Percentiles rank a stretch among this genome's conserved stretches.
Conservation (phyloP, 2,888 invertebrate species). For the Steinernema hermaphroditum region DNA sequence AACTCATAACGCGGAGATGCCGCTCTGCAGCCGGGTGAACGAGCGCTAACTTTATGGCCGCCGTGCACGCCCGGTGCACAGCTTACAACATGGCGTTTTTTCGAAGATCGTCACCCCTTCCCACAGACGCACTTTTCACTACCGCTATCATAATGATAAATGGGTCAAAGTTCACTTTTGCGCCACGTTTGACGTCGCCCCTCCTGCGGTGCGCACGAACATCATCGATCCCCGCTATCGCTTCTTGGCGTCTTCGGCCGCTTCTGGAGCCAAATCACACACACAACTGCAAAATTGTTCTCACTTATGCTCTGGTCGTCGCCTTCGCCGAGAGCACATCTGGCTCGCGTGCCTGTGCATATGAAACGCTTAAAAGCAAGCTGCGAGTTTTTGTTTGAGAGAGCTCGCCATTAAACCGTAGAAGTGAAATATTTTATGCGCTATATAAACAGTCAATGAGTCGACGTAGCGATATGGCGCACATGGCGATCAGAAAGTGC, state of each 20-base stretch:
- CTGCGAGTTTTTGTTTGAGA: too few species aligned
- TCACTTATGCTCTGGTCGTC: background rate
- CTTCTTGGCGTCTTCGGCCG: background rate
- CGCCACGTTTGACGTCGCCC: background rate
- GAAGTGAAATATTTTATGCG: too few species aligned
- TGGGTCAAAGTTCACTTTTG: slow-evolving; percentile 29
- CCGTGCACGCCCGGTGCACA: too few species aligned
- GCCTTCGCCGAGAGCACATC: background rate
- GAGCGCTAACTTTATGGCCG: too few species aligned
- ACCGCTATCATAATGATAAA: background rate
- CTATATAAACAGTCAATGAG: too few species aligned
- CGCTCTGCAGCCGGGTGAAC: too few species aligned
- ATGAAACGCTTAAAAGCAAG: too few species aligned
- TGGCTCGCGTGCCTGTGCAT: background rate
- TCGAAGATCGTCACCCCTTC: too few species aligned
- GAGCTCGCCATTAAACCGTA: too few species aligned
- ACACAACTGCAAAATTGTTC: background rate
- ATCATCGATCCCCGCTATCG: background rate
- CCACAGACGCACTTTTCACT: background rate
- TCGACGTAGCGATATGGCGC: too few species aligned
- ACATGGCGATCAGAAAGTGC: background rate
- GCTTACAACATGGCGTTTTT: too few species aligned
- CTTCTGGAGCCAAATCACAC: background rate
- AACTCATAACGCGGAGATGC: too few species aligned
- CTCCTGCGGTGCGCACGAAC: background rate